These are phyloP conservation scores for Syritta pipiens DNA, from an alignment of 2,888 invertebrate genomes.

Conservation along the genomic window DNA sequence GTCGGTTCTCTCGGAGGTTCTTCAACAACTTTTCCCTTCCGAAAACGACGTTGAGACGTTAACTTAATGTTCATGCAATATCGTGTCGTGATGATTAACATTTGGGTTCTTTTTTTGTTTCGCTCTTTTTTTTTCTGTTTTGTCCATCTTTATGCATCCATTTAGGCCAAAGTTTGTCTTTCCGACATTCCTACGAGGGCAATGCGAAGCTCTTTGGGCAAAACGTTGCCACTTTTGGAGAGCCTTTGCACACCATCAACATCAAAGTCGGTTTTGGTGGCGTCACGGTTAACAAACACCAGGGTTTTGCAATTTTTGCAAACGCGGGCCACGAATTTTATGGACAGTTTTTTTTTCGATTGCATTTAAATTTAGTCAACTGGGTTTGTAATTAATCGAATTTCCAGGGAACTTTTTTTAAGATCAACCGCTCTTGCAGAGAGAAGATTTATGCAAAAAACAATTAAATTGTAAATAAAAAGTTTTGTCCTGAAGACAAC, in stretches of 20 bases:
- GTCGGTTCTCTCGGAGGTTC: slow-evolving; percentile 6
- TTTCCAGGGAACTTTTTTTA: too few species aligned
- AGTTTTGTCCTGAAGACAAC: too few species aligned
- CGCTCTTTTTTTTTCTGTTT: slow-evolving; percentile 8
- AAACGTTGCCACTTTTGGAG: slow-evolving; percentile 35
- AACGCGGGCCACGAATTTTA: too few species aligned
- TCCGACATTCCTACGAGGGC: slow-evolving; percentile 8
- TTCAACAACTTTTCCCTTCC: slow-evolving; percentile 18
- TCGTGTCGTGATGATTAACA: slow-evolving; percentile 66
- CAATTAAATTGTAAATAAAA: too few species aligned
- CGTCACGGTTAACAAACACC: slow-evolving; percentile 18
- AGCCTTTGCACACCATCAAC: slow-evolving; percentile 9
- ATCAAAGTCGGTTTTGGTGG: slow-evolving; percentile 12
- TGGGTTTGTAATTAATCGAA: too few species aligned
- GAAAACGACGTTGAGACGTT: slow-evolving; percentile 10
- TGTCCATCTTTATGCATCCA: slow-evolving; percentile 43
- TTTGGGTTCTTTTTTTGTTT: slow-evolving; percentile 36
- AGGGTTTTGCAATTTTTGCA: slow-evolving; percentile 25
- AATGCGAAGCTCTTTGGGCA: slow-evolving; percentile 29
- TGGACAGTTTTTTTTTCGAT: too few species aligned
- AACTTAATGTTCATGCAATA: slow-evolving; percentile 51
- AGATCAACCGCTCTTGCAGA: too few species aligned
- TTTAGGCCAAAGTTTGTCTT: slow-evolving; percentile 45
- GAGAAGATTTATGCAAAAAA: too few species aligned
- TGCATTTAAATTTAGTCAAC: too few species aligned